Conservation (phyloP, 2,113 vertebrate species). For the Urocolius indicus region DNA sequence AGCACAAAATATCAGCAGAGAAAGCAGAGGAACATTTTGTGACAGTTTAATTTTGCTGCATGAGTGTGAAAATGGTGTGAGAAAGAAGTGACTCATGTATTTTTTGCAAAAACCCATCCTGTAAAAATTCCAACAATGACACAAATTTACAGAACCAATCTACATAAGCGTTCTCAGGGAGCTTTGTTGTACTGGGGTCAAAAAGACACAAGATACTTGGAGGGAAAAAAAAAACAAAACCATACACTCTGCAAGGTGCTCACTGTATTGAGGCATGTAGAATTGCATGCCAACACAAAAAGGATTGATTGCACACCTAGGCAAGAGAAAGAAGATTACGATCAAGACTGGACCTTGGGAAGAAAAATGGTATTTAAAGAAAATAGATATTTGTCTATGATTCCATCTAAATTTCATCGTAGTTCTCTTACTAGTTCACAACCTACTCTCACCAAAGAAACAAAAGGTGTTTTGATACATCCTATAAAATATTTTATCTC, state of each 20-base stretch:
- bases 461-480: neutral
- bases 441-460: neutral
- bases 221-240: neutral
- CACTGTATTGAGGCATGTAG: neutral
- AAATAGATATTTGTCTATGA: neutral
- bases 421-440: neutral
- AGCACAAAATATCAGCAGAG: neutral
- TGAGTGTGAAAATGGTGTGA: slow-evolving; percentile 6
- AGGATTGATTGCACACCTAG: neutral
- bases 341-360: neutral
- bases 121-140: neutral
- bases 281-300: neutral
- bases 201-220: neutral
- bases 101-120: neutral
- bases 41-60: slow-evolving; percentile 10
- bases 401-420: neutral
- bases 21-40: slow-evolving; percentile 18
- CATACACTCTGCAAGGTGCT: neutral
- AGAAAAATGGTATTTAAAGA: neutral
- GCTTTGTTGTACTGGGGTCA: neutral
- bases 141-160: neutral
- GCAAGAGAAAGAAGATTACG: neutral
- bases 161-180: neutral
- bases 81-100: neutral
- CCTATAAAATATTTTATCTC: neutral